These are phyloP conservation scores for Bubalus kerabau DNA, from an alignment of 2,113 vertebrate genomes.

Conservation along the genomic window DNA sequence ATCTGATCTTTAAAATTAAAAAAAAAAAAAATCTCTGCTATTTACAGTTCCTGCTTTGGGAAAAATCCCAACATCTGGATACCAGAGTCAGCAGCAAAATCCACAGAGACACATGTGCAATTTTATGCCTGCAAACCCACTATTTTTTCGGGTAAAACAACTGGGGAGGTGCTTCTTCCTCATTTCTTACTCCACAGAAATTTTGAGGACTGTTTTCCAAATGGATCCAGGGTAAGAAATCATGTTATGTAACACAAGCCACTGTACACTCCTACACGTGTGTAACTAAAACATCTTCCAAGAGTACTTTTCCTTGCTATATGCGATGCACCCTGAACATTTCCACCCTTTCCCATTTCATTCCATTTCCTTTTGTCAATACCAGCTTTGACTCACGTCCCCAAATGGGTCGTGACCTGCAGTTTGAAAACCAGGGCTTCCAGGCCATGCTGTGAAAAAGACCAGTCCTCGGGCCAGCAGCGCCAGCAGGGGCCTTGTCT, in stretches of 20 bases:
- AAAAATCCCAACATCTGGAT: conserved; percentile 81
- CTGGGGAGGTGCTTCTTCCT: conserved; percentile 62
- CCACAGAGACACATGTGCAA: conserved; percentile 75
- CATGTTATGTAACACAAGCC: not conserved
- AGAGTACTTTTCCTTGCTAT: not conserved
- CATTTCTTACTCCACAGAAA: not conserved
- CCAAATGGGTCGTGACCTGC: not conserved
- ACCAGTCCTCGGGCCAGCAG: not conserved
- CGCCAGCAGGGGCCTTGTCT: accelerated
- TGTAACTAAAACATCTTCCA: not conserved
- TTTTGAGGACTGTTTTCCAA: not conserved
- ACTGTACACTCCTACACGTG: accelerated
- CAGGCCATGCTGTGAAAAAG: not conserved
- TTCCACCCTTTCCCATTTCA: not conserved
- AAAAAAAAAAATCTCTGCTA: conserved; percentile 22
- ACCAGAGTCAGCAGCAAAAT: conserved; percentile 75
- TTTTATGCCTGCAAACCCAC: conserved; percentile 77
- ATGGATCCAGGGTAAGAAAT: not conserved
- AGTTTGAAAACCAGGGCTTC: not conserved
- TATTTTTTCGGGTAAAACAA: conserved; percentile 73
- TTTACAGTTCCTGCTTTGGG: conserved; percentile 60
- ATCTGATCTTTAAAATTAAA: conserved; percentile 72
- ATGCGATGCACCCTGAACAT: accelerated
- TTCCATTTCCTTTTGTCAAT: not conserved
- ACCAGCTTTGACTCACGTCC: not conserved